These are phyloP conservation scores for Sphaeridia pumilis DNA, from an alignment of 2,888 invertebrate species.

Conservation along the genomic window DNA sequence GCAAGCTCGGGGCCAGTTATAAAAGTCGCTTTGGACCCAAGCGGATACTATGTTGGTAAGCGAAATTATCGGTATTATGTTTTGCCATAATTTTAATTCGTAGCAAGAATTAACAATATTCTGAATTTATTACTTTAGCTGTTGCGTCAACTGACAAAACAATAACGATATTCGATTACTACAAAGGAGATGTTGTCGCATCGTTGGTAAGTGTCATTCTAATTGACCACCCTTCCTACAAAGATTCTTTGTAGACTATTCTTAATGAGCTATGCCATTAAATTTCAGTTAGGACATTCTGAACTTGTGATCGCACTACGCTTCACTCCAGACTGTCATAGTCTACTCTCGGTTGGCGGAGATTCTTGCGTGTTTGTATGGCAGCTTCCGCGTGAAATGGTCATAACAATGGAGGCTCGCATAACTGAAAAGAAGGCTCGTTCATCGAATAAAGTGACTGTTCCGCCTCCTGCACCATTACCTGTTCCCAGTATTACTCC, in stretches of 20 bases:
- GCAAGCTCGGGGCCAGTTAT: conserved; percentile 35
- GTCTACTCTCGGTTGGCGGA: conserved; percentile 81
- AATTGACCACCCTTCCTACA: too few relatives aligned
- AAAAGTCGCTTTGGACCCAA: conserved; percentile 58
- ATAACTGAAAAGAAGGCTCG: conserved; percentile 44
- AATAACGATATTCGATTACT: conserved; percentile 86
- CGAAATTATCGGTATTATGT: too few relatives aligned
- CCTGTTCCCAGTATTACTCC: too few relatives aligned
- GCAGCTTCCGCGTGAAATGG: conserved; percentile 90
- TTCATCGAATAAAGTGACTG: conserved; percentile 18
- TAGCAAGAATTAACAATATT: too few relatives aligned
- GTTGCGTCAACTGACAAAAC: conserved; percentile 96
- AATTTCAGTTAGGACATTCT: conserved; percentile 69
- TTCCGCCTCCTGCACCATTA: conserved; percentile 6
- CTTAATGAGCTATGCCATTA: too few relatives aligned
- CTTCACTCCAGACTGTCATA: conserved; percentile 82
- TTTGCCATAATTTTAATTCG: neutral
- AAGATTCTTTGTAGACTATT: too few relatives aligned
- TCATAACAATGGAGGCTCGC: conserved; percentile 77
- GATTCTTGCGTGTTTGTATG: conserved; percentile 97
- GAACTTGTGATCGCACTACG: conserved; percentile 83
- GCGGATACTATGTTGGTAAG: conserved; percentile 1
- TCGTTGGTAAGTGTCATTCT: conserved; percentile 43
- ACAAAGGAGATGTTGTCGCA: conserved; percentile 89
- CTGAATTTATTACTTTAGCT: conserved; percentile 63